phyloP scores from a whole-genome alignment of 2,888 invertebrate species.

The Sminthurinus aureus region DNA sequence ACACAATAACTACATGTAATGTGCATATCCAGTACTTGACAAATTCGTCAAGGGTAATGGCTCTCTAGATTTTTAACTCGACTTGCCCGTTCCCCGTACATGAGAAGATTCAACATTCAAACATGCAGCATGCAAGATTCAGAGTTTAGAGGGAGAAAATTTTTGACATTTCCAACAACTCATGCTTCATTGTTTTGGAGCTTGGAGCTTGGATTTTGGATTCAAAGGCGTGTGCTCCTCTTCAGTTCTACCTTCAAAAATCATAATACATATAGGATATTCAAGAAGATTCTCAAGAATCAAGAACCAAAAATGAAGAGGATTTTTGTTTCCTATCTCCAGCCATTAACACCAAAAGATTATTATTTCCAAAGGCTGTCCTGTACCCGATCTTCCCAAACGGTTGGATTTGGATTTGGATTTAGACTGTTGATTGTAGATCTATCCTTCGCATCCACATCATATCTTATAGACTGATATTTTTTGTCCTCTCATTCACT shows the following conservation, averaged over 20 bases:
- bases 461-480: background rate
- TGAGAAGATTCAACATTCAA: too few relatives aligned
- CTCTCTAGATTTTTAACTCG: conserved; percentile 33
- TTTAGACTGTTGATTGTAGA: background rate
- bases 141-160: conserved; percentile 36
- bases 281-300: too few relatives aligned
- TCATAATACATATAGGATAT: too few relatives aligned
- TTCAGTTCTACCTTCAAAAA: conserved; percentile 34
- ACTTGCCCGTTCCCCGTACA: too few relatives aligned
- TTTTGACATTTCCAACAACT: conserved; percentile 55
- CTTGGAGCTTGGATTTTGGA: too few relatives aligned
- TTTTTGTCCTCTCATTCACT: background rate
- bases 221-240: conserved; percentile 54
- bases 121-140: conserved; percentile 12
- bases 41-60: conserved; percentile 59
- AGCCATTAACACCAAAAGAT: conserved; percentile 48
- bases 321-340: conserved; percentile 46
- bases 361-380: conserved; percentile 20
- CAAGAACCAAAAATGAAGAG: conserved; percentile 28
- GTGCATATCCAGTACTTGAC: conserved; percentile 46
- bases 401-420: background rate
- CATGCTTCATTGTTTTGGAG: conserved; percentile 43
- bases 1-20: background rate
- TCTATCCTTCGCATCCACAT: too few relatives aligned
- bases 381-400: conserved; percentile 17